Base-by-base conservation (phyloP, 2,797 vertebrate genomes). In the Crypturellus tataupa region DNA sequence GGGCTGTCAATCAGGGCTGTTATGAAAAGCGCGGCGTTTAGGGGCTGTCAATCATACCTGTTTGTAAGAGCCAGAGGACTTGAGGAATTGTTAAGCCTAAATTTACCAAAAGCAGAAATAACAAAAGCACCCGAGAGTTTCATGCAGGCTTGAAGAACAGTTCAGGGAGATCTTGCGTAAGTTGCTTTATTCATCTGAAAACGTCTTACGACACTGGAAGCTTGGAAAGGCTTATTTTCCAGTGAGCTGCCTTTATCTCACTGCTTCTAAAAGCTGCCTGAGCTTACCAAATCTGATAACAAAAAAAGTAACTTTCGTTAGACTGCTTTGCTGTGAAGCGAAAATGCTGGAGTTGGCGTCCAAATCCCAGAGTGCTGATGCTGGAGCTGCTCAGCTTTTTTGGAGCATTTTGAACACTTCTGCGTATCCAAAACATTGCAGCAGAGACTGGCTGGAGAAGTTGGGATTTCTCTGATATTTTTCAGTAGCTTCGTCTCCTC, bases 21-120 rank as follows among this genome's bases (percentile, higher is more conserved):
- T 95, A 79, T 81, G 94, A 96, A 96, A 90, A 84, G 91, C 65
- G 33, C 63, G 68, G 70, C 86, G n/a, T 91, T 94, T 89, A 84
- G 90, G 79, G 67, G 27, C 82, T 95, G 95, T 93, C 97, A 94
- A 0, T 96, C 95, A 95, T 3, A 80, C 55, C 73, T 92, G 46
- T 75, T 96, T 84, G 84, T 91, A 78, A 91, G 91, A 96, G 68
- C 64, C 0, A 0, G 59, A 95, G 87, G 91, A 94, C 83, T 90
- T 60, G 25, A 82, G 80, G 64, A 96, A 78, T 35, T 71, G 21
- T 73, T 90, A 59, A 0, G 3, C 47, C 63, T 82, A 80, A 78
- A 90, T 90, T 89, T 94, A 85, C 92, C 70, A 63, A 95, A 60
- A 29, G 73, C 78, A 92, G 80, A 56, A 92, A 84, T 94, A 81